Conservation (phyloP, 1,140 invertebrate species). For the Drosophila bocki region DNA sequence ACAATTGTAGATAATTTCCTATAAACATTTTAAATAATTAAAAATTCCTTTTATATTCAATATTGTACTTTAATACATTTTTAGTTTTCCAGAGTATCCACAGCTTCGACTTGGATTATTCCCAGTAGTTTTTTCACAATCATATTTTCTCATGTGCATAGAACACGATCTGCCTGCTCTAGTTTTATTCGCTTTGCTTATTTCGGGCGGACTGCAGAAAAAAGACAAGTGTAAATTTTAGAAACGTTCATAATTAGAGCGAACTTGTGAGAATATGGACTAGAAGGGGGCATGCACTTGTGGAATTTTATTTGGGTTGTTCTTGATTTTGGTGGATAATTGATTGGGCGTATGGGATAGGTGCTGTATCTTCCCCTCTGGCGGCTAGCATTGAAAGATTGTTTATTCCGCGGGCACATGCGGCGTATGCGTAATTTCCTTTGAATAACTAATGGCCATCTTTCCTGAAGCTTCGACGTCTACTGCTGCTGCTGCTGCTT, state of each 20-base stretch:
- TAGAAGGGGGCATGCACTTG: slow-evolving; percentile 41
- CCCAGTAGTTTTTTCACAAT: slow-evolving; percentile 4
- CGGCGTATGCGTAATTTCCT: slow-evolving; percentile 75
- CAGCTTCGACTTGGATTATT: not conserved
- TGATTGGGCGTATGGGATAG: slow-evolving; percentile 30
- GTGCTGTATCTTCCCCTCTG: slow-evolving; percentile 30
- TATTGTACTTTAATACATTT: too few relatives aligned
- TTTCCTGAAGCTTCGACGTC: slow-evolving; percentile 4
- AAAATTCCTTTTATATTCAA: too few relatives aligned
- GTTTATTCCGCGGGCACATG: slow-evolving; percentile 60
- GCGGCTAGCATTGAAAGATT: slow-evolving; percentile 55
- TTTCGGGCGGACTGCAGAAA: slow-evolving; percentile 56
- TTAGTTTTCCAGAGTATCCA: slow-evolving; percentile 7
- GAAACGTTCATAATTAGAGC: slow-evolving; percentile 55
- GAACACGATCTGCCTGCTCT: slow-evolving; percentile 67
- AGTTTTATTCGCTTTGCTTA: slow-evolving; percentile 66
- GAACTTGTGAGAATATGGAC: slow-evolving; percentile 24
- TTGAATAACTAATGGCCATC: slow-evolving; percentile 55
- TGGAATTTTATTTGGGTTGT: slow-evolving; percentile 57
- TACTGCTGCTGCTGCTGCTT: slow-evolving; percentile 15
- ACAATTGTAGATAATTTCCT: not conserved
- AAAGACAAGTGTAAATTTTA: slow-evolving; percentile 40
- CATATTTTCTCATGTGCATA: slow-evolving; percentile 64
- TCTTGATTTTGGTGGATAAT: slow-evolving; percentile 57
- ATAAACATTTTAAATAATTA: not conserved